A percentile compares a stretch with the other conserved stretches of the same genome.
Conservation (phyloP, 2,888 invertebrate species). For the Tetragnatha montana region DNA sequence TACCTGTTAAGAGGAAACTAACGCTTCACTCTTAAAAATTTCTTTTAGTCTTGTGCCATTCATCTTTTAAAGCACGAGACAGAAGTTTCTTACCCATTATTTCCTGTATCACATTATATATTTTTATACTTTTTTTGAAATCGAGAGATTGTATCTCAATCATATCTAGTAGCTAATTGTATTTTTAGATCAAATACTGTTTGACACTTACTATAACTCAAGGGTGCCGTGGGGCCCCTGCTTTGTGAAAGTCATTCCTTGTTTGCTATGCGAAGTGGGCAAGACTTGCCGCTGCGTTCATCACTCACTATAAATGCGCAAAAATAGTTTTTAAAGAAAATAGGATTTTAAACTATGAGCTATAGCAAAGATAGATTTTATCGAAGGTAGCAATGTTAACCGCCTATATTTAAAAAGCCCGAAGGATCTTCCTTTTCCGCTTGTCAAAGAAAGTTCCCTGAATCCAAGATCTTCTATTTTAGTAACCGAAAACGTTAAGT, state of each 20-base stretch:
- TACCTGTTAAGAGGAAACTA: neutral
- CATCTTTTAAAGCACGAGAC: constrained; percentile 2
- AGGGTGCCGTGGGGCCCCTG: neutral
- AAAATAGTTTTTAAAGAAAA: neutral
- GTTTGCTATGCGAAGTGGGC: neutral
- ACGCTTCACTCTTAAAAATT: neutral
- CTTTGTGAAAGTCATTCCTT: neutral
- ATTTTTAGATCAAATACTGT: constrained; percentile 26
- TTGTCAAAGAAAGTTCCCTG: too few species aligned
- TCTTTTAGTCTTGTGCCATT: neutral
- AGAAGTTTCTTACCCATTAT: constrained; percentile 34
- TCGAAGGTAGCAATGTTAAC: too few species aligned
- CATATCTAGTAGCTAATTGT: constrained; percentile 44
- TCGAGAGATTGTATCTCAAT: constrained; percentile 8
- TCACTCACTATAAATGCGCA: neutral
- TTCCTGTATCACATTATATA: constrained; percentile 37
- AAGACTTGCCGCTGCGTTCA: too few species aligned
- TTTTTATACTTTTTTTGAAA: constrained; percentile 47
- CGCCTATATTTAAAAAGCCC: too few species aligned
- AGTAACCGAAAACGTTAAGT: too few species aligned
- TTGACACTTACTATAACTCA: neutral
- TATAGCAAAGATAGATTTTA: too few species aligned
- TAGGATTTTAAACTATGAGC: too few species aligned
- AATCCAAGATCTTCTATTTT: too few species aligned
- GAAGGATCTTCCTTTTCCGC: too few species aligned